Base-by-base conservation (phyloP, 1,140 invertebrate genomes). In the Sarcophaga peregrina region DNA sequence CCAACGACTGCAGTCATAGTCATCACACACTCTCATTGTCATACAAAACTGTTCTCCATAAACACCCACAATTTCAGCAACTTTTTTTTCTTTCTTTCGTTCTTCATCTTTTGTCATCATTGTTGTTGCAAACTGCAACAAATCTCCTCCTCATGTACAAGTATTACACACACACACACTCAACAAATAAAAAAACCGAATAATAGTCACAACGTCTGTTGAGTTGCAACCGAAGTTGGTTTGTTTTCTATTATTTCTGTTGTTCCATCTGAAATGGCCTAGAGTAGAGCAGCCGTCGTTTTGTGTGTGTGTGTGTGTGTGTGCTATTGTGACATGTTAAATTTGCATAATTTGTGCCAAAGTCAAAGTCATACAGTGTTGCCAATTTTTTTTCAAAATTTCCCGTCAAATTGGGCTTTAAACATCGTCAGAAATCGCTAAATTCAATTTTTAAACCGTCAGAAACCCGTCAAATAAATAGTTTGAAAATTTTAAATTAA, bases 281-380 rank as follows among this genome's bases (percentile, higher is more conserved):
- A 68, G 62, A 8, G 52, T 13, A 58, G 11, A 10, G n/a, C 52
- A 9, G 58, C n/a, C 13, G 48, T 76, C 17, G 74, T 48, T 58
- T 68, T 8, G 20, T 68, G 62, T 68, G 20, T 7, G 20, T 78
- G 46, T n/a, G 8, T 17, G n/a, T 25, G 8, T 20, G n/a, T 72
- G 20, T 13, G 62, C 37, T 72, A 20, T 17, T 78, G 75, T 78
- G 75, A 78, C 75, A 78, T 25, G 47, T 78, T 50, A 78, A 78
- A 78, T 78, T 78, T 78, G 75, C 75, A 78, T 78, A 78, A 78
- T 78, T 78, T 78, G 75, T 78, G 75, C 75, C 75, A 78, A 78
- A 78, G 75, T 78, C 75, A 78, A 78, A 78, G 75, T 78, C 75
- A 78, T 78, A 78, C n/a, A n/a, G n/a, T n/a, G n/a, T n/a, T n/a